Evolutionary conservation across 30 jellyfish, hydroid and myxozoan species (phyloP).

Genomic region (Turritopsis dohrnii): DNA sequence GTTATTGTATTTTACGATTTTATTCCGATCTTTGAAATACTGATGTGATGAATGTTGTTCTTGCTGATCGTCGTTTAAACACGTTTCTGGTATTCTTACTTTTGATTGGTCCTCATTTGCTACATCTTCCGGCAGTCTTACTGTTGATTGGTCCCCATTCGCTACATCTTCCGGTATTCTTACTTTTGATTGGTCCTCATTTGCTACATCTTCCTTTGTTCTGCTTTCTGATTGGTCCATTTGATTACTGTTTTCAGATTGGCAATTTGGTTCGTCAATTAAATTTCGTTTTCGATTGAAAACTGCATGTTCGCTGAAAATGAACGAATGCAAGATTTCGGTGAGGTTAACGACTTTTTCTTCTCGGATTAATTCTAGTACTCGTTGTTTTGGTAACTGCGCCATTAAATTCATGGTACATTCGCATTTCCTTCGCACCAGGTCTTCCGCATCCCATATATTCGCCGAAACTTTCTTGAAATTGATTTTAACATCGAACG

Average conservation of each 20-base stretch:
- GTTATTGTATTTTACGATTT: background rate
- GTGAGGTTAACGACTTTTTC: conserved; percentile 11
- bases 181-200: background rate
- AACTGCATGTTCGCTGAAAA: background rate
- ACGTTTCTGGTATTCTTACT: background rate
- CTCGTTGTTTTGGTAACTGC: conserved; percentile 25
- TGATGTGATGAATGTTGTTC: background rate
- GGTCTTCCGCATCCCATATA: background rate
- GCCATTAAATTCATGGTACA: background rate
- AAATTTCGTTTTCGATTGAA: background rate
- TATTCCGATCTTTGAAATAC: background rate
- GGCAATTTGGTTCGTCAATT: background rate
- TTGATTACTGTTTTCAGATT: background rate
- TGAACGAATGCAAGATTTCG: background rate
- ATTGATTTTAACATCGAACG: conserved; percentile 17
- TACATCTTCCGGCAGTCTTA: background rate
- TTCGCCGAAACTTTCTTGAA: conserved; percentile 9
- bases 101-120: background rate
- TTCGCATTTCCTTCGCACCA: background rate
- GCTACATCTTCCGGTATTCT: background rate
- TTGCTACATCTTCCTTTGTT: background rate
- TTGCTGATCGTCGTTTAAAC: background rate
- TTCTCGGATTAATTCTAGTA: conserved; percentile 8
- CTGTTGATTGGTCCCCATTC: background rate
- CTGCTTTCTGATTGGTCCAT: background rate